A percentile compares a stretch with the other conserved stretches of the same genome.
These are phyloP conservation scores for Camponotus pennsylvanicus DNA, from an alignment of 1,140 invertebrate genomes.

Conservation along the genomic window DNA sequence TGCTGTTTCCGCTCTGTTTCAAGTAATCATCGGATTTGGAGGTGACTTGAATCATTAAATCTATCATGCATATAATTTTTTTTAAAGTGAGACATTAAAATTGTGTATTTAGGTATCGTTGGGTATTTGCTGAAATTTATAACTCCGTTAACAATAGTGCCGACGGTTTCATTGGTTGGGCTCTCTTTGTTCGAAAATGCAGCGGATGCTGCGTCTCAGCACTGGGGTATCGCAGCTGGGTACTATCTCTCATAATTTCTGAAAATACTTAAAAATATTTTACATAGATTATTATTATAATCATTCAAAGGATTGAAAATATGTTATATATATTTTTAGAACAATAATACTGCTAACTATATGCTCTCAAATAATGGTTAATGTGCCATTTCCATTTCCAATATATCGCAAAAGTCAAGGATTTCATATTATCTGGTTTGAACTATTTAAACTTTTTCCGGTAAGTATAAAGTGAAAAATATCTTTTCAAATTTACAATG, in stretches of 20 bases:
- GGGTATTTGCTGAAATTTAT: conserved; percentile 91
- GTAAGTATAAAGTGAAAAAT: conserved; percentile 85
- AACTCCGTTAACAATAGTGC: conserved; percentile 93
- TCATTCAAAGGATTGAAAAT: background rate
- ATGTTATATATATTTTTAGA: conserved; percentile 86
- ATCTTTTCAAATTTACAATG: background rate
- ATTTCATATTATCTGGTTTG: conserved; percentile 88
- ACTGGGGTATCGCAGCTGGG: conserved; percentile 93
- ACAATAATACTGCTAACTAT: conserved; percentile 93
- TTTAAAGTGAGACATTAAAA: background rate
- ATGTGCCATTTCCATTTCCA: conserved; percentile 89
- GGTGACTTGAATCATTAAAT: conserved; percentile 76
- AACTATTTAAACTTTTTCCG: conserved; percentile 93
- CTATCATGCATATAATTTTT: background rate
- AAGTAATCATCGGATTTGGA: conserved; percentile 91
- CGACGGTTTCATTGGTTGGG: conserved; percentile 93
- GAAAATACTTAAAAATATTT: too few species aligned
- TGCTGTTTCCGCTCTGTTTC: conserved; percentile 92
- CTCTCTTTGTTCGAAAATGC: conserved; percentile 93
- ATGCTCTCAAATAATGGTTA: conserved; percentile 93
- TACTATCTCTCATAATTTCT: conserved; percentile 76
- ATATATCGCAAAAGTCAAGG: conserved; percentile 88
- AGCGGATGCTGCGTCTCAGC: conserved; percentile 90
- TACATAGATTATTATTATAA: background rate
- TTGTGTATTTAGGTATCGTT: conserved; percentile 88